Evolutionary conservation across 1,140 invertebrate genomes (phyloP).

Genomic region (Drosophila hydei): DNA sequence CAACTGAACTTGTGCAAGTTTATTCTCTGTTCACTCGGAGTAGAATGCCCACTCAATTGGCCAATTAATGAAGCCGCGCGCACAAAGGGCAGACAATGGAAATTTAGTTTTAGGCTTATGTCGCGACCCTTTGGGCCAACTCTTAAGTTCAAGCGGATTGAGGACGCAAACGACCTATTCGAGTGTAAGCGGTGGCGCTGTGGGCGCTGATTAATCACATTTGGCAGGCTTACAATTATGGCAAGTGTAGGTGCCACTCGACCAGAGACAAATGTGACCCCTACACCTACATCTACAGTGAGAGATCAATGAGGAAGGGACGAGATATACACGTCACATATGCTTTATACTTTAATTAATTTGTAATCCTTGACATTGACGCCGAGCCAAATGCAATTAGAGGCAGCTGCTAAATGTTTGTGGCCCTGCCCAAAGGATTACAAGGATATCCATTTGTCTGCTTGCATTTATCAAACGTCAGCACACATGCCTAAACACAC

Average conservation of each 20-base stretch:
- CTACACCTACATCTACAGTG: no score
- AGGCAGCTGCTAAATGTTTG: conserved; percentile 37
- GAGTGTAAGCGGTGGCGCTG: conserved; percentile 21
- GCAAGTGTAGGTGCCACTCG: conserved; percentile 2
- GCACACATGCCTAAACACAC: conserved; percentile 10
- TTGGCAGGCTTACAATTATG: conserved; percentile 54
- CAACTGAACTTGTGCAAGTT: no score
- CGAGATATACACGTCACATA: conserved; percentile 46
- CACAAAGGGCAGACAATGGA: conserved; percentile 33
- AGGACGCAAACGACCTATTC: conserved; percentile 11
- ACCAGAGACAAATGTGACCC: conserved; percentile 2
- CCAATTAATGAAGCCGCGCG: conserved; percentile 13
- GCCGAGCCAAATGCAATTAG: conserved; percentile 59
- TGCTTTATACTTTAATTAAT: conserved; percentile 75
- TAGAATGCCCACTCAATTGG: conserved; percentile 31
- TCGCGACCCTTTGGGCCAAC: conserved; percentile 26
- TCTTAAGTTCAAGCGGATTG: not conserved
- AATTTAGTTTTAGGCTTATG: conserved; percentile 10
- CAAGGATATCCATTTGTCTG: conserved; percentile 51
- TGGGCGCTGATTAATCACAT: conserved; percentile 61
- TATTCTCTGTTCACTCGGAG: no score
- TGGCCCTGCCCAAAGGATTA: conserved; percentile 50
- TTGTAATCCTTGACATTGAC: conserved; percentile 69
- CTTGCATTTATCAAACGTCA: conserved; percentile 57
- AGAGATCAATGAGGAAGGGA: not conserved